Evolutionary conservation across 2,113 vertebrate genomes (phyloP), one percentile per base, ranked within the genome.

Genomic region (Eudyptes chrysolophus): DNA sequence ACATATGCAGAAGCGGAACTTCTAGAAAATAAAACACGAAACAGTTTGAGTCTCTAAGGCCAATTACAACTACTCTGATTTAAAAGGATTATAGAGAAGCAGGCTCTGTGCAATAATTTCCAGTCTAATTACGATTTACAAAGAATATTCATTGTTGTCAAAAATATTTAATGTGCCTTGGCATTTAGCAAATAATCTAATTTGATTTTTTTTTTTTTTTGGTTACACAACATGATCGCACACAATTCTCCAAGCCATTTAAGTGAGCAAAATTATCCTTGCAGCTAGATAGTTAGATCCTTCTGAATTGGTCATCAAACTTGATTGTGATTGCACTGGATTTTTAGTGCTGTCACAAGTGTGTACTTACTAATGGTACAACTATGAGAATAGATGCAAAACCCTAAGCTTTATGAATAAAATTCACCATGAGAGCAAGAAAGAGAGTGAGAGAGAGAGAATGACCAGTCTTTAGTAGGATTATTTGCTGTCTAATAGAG

Each of bases 71-170:
- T 96, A 92, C 95, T 98, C 97, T 97, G 97, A 98, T 97, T 97
- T 97, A 97, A 97, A 98, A 97, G 97, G 97, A 97, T 98, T 98
- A 98, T 84, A 97, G 96, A 87, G 90, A 96, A 97, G 97, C 96
- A 83, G 89, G 93, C 97, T 97, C 97, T 98, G 93, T 97, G 97
- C 96, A 98, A 98, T 98, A 97, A 97, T 98, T 97, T 98, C 97
- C 97, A 97, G 96, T 94, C 97, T 98, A 98, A 98, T 98, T 98
- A 97, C 97, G 97, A 97, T 98, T 97, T 97, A 98, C 97, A 97
- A 97, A 97, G 97, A 97, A 97, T 97, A 96, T 97, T 96, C 97
- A 97, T 97, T 98, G 97, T 98, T 97, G 96, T 97, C 94, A 97
- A 97, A 98, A 98, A 97, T 97, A 97, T 97, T 98, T 98, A 98